phyloP scores from a whole-genome alignment of 2,888 invertebrate species.

The Cheilosia vernalis region DNA sequence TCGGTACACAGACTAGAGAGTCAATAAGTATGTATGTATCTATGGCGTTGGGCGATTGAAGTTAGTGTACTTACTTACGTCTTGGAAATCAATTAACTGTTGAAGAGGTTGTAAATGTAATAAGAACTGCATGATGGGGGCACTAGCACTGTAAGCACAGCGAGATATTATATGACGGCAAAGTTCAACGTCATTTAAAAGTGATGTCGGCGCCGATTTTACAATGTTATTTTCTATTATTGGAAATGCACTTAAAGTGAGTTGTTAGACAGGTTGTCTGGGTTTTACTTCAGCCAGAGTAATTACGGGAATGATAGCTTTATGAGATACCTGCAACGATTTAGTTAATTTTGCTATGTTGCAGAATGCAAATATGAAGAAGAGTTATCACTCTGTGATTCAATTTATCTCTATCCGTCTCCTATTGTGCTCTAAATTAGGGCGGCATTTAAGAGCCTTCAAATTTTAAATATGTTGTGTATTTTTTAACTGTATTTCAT shows the following conservation, averaged over 20 bases:
- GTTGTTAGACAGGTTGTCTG: constrained; percentile 59
- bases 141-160: constrained; percentile 6
- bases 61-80: constrained; percentile 41
- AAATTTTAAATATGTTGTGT: too few relatives aligned
- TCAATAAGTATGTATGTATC: constrained; percentile 19
- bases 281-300: constrained; percentile 20
- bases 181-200: constrained; percentile 51
- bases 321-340: neutral
- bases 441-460: too few relatives aligned
- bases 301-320: neutral
- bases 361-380: too few relatives aligned
- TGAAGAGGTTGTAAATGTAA: neutral
- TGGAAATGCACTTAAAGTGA: constrained; percentile 48
- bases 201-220: constrained; percentile 37
- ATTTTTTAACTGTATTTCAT: too few relatives aligned
- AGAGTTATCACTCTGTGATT: too few relatives aligned
- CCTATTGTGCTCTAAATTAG: too few relatives aligned
- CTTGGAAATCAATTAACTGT: constrained; percentile 34
- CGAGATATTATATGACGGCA: constrained; percentile 31
- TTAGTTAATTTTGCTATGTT: neutral
- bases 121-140: constrained; percentile 2
- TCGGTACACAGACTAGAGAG: constrained; percentile 25
- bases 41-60: constrained; percentile 42
- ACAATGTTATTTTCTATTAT: constrained; percentile 29
- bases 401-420: too few relatives aligned